Conservation (phyloP, 2,797 vertebrate species). For the Scolopax rusticola region DNA sequence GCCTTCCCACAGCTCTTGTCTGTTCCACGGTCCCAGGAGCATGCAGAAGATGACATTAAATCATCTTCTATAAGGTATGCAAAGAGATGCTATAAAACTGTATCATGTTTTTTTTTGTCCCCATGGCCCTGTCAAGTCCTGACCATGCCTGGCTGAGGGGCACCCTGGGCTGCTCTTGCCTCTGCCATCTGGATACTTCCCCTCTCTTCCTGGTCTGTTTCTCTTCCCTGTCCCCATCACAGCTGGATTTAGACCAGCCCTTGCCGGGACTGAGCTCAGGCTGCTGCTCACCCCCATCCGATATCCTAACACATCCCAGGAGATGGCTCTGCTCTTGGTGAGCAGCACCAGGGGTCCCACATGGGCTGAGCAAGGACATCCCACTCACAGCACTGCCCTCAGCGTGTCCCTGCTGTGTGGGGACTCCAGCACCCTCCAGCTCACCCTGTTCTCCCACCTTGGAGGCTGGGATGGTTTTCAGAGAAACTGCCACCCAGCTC, state of each 20-base stretch:
- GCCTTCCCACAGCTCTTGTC: not conserved
- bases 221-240: not conserved
- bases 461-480: not conserved
- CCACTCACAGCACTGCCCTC: not conserved
- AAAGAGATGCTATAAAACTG: not conserved
- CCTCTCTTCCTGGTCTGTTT: not conserved
- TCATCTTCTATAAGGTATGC: not conserved
- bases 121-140: not conserved
- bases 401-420: not conserved
- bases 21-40: not conserved
- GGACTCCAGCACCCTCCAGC: not conserved
- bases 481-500: not conserved
- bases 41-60: not conserved
- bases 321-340: not conserved
- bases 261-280: not conserved
- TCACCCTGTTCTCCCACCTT: not conserved
- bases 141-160: not conserved
- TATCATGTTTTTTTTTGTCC: not conserved
- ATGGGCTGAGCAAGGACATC: accelerated
- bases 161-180: not conserved
- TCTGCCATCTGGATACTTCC: not conserved
- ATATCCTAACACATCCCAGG: accelerated
- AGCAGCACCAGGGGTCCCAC: not conserved
- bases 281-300: not conserved
- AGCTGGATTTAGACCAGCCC: not conserved